phyloP scores from a whole-genome alignment of 1,140 invertebrate species.

The Plutomurus gul region DNA sequence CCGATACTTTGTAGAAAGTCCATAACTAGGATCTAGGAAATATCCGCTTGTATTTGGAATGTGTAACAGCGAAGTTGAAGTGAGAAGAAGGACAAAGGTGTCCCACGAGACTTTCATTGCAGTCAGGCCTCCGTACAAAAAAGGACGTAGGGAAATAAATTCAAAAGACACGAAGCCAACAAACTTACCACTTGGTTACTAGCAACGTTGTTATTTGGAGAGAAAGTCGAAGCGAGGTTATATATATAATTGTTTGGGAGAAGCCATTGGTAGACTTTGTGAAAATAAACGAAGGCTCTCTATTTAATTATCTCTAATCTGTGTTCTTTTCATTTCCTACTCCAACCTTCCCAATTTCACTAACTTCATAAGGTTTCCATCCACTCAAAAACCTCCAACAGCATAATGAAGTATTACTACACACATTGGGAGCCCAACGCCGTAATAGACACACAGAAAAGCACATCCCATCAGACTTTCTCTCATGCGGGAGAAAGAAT shows the following conservation, averaged over 20 bases:
- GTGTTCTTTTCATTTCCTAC: neutral
- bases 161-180: neutral
- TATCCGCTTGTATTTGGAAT: too few relatives aligned
- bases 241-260: too few relatives aligned
- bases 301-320: constrained; percentile 24
- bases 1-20: too few relatives aligned
- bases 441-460: too few relatives aligned
- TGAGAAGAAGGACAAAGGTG: constrained; percentile 7
- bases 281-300: neutral
- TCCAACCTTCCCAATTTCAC: neutral
- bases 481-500: too few relatives aligned
- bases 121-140: neutral
- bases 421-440: too few relatives aligned
- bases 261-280: too few relatives aligned
- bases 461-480: too few relatives aligned
- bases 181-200: neutral
- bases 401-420: neutral
- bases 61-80: neutral
- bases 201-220: neutral
- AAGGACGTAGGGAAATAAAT: neutral
- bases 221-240: too few relatives aligned
- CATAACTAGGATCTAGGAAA: too few relatives aligned
- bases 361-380: neutral
- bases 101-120: neutral
- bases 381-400: neutral